These are phyloP conservation scores for Tachina lurida DNA, from an alignment of 2,888 invertebrate species.

Conservation along the genomic window DNA sequence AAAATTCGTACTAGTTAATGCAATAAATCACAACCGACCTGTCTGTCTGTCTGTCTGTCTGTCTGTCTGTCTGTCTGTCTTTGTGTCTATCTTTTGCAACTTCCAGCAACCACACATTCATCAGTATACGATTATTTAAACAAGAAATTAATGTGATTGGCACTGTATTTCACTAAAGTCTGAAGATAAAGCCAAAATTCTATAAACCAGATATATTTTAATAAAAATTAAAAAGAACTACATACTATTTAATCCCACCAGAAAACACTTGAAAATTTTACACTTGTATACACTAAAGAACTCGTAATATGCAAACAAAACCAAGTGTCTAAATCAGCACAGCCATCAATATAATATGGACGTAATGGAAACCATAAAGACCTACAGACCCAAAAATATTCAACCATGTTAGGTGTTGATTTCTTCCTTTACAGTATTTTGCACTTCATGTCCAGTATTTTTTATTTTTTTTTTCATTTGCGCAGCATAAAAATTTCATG, in stretches of 20 bases:
- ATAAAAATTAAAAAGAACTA: not conserved
- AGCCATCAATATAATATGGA: not conserved
- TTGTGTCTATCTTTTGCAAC: not conserved
- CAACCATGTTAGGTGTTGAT: slow-evolving; percentile 5
- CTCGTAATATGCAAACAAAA: not conserved
- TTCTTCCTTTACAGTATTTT: not conserved
- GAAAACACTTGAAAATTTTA: slow-evolving; percentile 13
- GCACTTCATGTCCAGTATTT: slow-evolving; percentile 10
- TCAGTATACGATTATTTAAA: not conserved
- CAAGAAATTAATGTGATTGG: slow-evolving; percentile 13
- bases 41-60: not conserved
- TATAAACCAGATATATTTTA: slow-evolving; percentile 15
- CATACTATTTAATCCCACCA: slow-evolving; percentile 4
- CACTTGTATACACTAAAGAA: not conserved
- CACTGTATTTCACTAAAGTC: slow-evolving; percentile 19
- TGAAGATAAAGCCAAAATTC: not conserved
- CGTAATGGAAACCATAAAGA: not conserved
- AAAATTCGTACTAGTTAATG: not conserved
- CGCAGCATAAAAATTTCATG: not conserved
- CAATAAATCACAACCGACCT: not conserved
- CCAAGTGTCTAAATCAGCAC: not conserved
- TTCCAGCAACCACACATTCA: not conserved
- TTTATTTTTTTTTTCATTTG: not conserved
- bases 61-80: not conserved
- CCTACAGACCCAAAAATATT: not conserved